Conservation (phyloP, 2,797 vertebrate species). For the Amazona finschi region DNA sequence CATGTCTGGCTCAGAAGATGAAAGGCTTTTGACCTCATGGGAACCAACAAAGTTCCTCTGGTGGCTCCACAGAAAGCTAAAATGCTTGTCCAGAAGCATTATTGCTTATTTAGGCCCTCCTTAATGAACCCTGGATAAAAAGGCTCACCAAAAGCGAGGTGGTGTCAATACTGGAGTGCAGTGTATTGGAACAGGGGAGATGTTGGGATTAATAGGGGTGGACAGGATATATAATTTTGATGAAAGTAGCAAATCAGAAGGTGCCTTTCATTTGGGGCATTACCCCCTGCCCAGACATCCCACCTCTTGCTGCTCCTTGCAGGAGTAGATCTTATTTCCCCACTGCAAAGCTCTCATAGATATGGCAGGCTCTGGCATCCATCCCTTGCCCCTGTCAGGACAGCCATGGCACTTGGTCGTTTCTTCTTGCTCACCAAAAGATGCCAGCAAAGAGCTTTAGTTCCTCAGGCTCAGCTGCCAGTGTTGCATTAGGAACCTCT, state of each 20-base stretch:
- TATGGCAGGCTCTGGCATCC: not conserved
- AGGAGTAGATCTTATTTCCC: not conserved
- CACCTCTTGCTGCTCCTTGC: not conserved
- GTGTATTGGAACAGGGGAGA: not conserved
- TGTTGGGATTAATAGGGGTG: not conserved
- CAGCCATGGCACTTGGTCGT: not conserved
- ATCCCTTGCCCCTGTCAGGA: not conserved
- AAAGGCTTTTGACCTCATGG: not conserved
- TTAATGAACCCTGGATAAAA: not conserved
- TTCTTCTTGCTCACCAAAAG: constrained; percentile 57
- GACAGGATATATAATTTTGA: not conserved
- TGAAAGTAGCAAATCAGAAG: not conserved
- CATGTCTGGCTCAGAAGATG: not conserved
- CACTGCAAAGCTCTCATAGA: rapidly evolving
- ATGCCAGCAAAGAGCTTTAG: constrained; percentile 65
- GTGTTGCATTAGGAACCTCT: rapidly evolving
- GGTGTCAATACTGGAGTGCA: not conserved
- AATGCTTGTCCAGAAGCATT: not conserved
- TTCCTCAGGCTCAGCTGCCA: not conserved
- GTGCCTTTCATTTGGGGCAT: not conserved
- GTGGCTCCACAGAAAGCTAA: not conserved
- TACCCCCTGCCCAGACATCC: not conserved
- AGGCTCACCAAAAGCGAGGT: not conserved
- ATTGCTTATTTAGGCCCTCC: not conserved
- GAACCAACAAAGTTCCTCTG: not conserved